These are phyloP conservation scores for Ericerus pela DNA, from an alignment of 1,140 invertebrate genomes.

Conservation along the genomic window DNA sequence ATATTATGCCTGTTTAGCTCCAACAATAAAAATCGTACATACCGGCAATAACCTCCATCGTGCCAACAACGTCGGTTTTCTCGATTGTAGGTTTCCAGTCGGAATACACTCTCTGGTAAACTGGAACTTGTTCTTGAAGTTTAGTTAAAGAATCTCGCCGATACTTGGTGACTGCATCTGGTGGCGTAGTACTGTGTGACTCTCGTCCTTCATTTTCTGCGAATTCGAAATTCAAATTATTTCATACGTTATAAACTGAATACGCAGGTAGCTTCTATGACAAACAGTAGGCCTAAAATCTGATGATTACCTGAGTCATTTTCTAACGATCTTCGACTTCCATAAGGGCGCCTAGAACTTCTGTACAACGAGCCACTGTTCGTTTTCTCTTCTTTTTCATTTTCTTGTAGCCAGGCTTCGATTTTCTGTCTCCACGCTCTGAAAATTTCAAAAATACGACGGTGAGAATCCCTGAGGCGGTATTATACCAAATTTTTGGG, in stretches of 20 bases:
- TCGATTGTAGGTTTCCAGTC: slow-evolving; percentile 69
- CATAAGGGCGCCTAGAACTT: slow-evolving; percentile 39
- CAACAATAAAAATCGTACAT: slow-evolving; percentile 17
- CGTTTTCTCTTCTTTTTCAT: slow-evolving; percentile 63
- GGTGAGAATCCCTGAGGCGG: background rate
- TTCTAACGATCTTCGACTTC: slow-evolving; percentile 61
- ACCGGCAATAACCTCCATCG: slow-evolving; percentile 77
- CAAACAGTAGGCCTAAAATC: background rate
- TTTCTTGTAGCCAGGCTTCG: slow-evolving; percentile 75
- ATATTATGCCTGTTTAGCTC: background rate
- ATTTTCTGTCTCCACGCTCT: slow-evolving; percentile 76
- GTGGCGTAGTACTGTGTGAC: background rate
- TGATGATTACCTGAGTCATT: slow-evolving; percentile 24
- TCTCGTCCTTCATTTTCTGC: background rate
- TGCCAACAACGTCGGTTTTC: slow-evolving; percentile 63
- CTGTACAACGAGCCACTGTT: slow-evolving; percentile 45
- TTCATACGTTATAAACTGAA: too few relatives aligned
- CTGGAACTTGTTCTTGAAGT: slow-evolving; percentile 4
- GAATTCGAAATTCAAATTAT: background rate
- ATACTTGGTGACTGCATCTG: background rate
- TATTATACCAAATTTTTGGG: background rate
- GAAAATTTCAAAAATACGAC: background rate
- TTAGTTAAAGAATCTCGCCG: background rate
- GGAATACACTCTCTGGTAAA: slow-evolving; percentile 47
- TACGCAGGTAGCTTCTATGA: background rate